phyloP scores from a whole-genome alignment of 1,140 invertebrate genomes.

The Papilio polytes region DNA sequence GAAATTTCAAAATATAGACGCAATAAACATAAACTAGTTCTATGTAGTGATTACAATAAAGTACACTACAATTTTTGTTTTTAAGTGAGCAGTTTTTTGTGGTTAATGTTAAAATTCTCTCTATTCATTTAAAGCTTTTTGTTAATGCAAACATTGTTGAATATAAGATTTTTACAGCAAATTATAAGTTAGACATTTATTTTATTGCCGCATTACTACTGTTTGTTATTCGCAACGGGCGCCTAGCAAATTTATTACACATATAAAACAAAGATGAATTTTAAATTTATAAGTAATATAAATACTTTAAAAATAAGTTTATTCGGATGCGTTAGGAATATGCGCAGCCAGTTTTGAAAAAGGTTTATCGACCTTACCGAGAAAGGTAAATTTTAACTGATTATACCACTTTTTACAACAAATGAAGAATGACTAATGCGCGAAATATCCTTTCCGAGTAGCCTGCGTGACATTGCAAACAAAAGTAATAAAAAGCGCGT shows the following conservation, averaged over 20 bases:
- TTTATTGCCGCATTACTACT: conserved; percentile 52
- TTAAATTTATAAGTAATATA: conserved; percentile 61
- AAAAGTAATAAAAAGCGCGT: conserved; percentile 72
- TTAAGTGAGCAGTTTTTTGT: not conserved
- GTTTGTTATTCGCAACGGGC: conserved; percentile 32
- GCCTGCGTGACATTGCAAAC: conserved; percentile 71
- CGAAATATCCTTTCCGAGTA: conserved; percentile 78
- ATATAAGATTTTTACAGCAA: conserved; percentile 34
- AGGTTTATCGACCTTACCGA: conserved; percentile 52
- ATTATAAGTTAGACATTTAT: conserved; percentile 47
- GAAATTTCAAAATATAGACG: not conserved
- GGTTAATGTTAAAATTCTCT: not conserved
- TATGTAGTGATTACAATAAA: not conserved
- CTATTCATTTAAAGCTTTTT: not conserved
- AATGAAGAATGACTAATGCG: conserved; percentile 72
- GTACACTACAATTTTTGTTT: not conserved
- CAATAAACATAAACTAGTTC: not conserved
- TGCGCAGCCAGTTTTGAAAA: conserved; percentile 48
- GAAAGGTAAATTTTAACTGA: conserved; percentile 59
- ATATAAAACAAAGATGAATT: conserved; percentile 61
- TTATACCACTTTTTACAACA: conserved; percentile 62
- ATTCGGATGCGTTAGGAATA: conserved; percentile 55
- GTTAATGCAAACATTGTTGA: conserved; percentile 27
- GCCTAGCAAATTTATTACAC: conserved; percentile 38
- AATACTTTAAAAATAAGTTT: conserved; percentile 55